Base-by-base conservation (phyloP, 2,888 invertebrate species). In the Oscheius onirici region DNA sequence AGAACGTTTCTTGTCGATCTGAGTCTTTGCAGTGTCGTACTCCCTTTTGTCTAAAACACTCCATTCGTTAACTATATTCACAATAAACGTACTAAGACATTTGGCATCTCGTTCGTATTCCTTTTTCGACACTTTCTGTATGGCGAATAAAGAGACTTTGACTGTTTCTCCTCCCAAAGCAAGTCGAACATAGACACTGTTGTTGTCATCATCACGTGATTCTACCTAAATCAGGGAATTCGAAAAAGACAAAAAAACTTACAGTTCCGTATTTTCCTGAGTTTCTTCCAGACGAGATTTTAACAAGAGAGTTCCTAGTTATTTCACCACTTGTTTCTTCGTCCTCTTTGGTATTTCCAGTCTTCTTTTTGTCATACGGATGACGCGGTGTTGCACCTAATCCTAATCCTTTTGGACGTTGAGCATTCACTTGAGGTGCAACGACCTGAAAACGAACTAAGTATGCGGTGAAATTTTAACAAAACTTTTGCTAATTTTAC, bases 351-450 rank as follows among this genome's bases (percentile, higher is more conserved):
- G 54, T 67, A 41, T 67, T 69, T 40, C 28, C 66, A 3, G 20
- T 41, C 43, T 72, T 74, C 61, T 76, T 72, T 10, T 51, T 49
- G n/a, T 66, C 55, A 5, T 55, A 20, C n/a, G 71, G 63, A n/a
- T 69, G 93, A 41, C 73, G 70, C 83, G 84, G 79, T 86, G 93
- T 94, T 0, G 96, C 97, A 1, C 97, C 97, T 8, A 97, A 89
- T 0, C 97, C 97, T 89, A 97, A 91, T 1, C 97, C 95, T 90
- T 94, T 95, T 0, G 97, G 95, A 71, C 97, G 90, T 46, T 94
- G 87, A 78, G 92, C 91, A 0, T 94, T 94, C 73, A 92, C 90
- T 15, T 89, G 87, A 22, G 91, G 68, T 89, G 87, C 43, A 90
- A 89, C 73, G 90, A 83, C 84, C 91, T 80, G 52, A 57, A 40